phyloP scores from a whole-genome alignment of 2,113 vertebrate genomes.

The Probosciger aterrimus region DNA sequence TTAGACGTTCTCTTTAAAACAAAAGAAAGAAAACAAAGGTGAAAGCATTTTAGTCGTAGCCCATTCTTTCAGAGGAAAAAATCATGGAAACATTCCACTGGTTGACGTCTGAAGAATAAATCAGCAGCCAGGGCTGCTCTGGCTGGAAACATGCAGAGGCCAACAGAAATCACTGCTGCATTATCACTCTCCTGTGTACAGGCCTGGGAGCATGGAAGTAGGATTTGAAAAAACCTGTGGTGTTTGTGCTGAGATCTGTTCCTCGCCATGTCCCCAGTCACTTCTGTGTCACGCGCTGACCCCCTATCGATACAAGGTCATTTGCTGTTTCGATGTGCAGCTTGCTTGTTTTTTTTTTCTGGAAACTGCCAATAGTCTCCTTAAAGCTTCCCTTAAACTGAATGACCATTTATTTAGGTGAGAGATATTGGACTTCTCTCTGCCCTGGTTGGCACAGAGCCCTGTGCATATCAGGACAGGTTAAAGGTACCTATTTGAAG shows the following conservation, averaged over 20 bases:
- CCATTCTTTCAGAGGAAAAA: not conserved
- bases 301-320: not conserved
- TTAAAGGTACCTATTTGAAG: not conserved
- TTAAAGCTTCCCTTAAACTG: not conserved
- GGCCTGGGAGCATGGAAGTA: not conserved
- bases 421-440: not conserved
- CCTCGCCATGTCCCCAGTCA: not conserved
- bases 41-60: not conserved
- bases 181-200: not conserved
- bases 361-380: not conserved
- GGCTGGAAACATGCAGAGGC: not conserved
- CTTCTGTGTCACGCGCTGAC: not conserved
- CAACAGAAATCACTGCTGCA: not conserved
- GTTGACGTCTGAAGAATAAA: constrained; percentile 7
- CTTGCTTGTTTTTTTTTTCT: not conserved
- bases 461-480: not conserved
- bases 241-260: not conserved
- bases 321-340: not conserved
- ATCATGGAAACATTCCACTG: not conserved
- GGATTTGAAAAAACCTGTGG: not conserved
- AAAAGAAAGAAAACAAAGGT: not conserved
- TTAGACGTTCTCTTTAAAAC: not conserved
- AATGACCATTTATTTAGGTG: not conserved
- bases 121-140: not conserved
- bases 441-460: not conserved